Evolutionary conservation across 1,140 invertebrate species (phyloP).

Genomic region (Spodoptera litura): DNA sequence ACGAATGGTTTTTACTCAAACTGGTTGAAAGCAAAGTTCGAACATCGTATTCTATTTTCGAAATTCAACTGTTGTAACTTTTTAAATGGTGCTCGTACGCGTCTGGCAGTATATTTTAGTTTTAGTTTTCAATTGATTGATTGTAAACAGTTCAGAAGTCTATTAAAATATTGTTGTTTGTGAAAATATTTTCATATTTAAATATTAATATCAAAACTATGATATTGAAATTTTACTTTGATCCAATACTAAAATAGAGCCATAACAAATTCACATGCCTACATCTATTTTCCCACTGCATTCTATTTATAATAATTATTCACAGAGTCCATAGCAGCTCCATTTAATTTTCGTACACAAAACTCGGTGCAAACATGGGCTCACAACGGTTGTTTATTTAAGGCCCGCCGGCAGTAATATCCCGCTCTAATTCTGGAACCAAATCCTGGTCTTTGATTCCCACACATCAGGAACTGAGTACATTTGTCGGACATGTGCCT

Average conservation of each 20-base stretch:
- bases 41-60: constrained; percentile 73
- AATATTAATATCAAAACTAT: neutral
- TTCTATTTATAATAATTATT: constrained; percentile 40
- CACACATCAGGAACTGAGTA: constrained; percentile 51
- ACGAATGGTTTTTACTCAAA: constrained; percentile 70
- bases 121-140: constrained; percentile 22
- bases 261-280: neutral
- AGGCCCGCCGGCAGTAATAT: constrained; percentile 53
- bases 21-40: constrained; percentile 76
- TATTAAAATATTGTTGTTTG: neutral
- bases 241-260: too few species aligned
- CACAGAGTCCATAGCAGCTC: constrained; percentile 44
- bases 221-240: neutral
- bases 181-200: neutral
- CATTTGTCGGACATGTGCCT: constrained; percentile 66
- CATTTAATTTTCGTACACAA: constrained; percentile 53
- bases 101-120: constrained; percentile 22
- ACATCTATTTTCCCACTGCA: constrained; percentile 8
- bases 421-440: constrained; percentile 55
- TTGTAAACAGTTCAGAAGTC: neutral
- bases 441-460: constrained; percentile 54
- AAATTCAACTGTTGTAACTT: constrained; percentile 58
- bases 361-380: constrained; percentile 51
- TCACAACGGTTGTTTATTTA: constrained; percentile 59
- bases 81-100: constrained; percentile 57